Conservation (phyloP, 2,797 vertebrate species). For the Dromococcyx pavoninus region DNA sequence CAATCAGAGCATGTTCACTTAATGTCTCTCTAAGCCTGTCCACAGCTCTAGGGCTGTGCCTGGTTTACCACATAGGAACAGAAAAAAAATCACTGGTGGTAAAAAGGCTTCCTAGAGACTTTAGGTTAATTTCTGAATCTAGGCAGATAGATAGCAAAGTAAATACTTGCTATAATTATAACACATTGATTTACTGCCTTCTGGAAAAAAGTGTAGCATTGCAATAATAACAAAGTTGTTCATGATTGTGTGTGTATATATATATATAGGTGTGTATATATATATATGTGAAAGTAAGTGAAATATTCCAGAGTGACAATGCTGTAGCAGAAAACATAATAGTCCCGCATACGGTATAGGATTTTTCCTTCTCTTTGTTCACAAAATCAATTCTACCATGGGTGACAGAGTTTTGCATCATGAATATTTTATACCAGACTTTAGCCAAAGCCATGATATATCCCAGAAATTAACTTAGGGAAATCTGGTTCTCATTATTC, state of each 20-base stretch:
- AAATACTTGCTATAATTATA: background rate
- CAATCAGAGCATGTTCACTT: background rate
- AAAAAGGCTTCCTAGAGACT: background rate
- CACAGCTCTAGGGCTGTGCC: background rate
- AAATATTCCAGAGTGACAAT: conserved; percentile 44
- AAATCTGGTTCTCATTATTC: conserved; percentile 79
- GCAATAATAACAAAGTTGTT: background rate
- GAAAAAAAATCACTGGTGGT: background rate
- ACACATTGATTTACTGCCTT: background rate
- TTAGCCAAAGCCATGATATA: conserved; percentile 73
- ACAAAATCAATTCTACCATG: conserved; percentile 60
- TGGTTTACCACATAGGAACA: background rate
- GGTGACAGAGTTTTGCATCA: conserved; percentile 67
- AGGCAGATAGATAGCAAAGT: background rate
- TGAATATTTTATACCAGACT: conserved; percentile 72
- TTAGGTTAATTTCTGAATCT: background rate
- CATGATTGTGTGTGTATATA: background rate
- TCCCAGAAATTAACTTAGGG: conserved; percentile 75
- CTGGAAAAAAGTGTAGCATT: background rate
- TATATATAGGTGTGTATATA: background rate
- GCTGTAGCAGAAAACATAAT: background rate
- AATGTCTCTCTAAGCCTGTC: background rate
- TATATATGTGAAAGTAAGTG: background rate
- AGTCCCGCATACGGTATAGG: background rate
- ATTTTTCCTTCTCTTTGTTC: conserved; percentile 44